These are phyloP conservation scores for Vidua chalybeata DNA, from an alignment of 2,113 vertebrate species.

Conservation along the genomic window DNA sequence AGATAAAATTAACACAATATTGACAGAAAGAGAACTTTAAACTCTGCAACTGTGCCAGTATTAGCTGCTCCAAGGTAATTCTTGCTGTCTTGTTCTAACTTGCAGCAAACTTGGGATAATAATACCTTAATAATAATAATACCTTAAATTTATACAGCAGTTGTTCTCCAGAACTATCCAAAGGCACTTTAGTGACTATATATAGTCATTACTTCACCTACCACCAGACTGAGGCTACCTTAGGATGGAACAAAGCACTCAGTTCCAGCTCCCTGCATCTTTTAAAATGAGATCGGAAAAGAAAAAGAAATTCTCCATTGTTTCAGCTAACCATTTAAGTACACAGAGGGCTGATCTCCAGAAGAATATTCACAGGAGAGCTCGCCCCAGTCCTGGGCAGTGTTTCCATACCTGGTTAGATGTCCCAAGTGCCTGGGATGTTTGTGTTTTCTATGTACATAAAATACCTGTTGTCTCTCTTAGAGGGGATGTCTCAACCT, in stretches of 20 bases:
- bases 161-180: conserved; percentile 64
- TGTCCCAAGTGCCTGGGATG: neutral
- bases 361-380: conserved; percentile 19
- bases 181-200: conserved; percentile 70
- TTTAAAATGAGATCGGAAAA: conserved; percentile 13
- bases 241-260: conserved; percentile 43
- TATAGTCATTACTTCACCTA: conserved; percentile 68
- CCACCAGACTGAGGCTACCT: conserved; percentile 49
- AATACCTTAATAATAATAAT: conserved; percentile 74
- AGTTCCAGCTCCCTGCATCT: conserved; percentile 47
- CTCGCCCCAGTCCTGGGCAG: fast-evolving
- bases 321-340: conserved; percentile 38
- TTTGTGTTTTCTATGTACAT: neutral
- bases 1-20: conserved; percentile 63
- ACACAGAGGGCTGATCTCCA: conserved; percentile 18
- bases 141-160: conserved; percentile 60
- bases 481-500: neutral
- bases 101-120: conserved; percentile 70
- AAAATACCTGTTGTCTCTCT: neutral
- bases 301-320: conserved; percentile 21
- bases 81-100: conserved; percentile 63
- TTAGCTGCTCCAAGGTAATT: conserved; percentile 49
- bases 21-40: conserved; percentile 43
- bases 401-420: neutral
- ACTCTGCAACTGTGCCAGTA: conserved; percentile 1